Evolutionary conservation across 2,113 vertebrate species (phyloP).

Genomic region (Dissostichus mawsoni): DNA sequence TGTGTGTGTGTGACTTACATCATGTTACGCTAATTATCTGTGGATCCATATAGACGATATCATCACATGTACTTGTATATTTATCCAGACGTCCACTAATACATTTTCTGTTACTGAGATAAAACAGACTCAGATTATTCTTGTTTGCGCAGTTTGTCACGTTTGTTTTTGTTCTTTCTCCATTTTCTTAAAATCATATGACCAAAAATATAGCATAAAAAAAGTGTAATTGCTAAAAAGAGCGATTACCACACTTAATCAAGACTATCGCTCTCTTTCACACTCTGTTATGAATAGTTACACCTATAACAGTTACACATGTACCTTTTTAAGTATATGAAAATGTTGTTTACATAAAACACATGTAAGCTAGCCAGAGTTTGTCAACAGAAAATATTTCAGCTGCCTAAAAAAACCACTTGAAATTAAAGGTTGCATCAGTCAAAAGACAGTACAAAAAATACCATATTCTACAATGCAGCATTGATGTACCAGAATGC

Average conservation of each 20-base stretch:
- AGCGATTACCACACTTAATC: not conserved
- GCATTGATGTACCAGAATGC: constrained; percentile 5
- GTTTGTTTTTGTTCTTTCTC: not conserved
- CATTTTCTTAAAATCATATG: not conserved
- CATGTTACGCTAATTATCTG: not conserved
- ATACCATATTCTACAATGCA: not conserved
- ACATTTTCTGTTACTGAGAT: not conserved
- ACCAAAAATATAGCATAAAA: not conserved
- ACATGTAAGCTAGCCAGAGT: not conserved
- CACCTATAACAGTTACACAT: not conserved
- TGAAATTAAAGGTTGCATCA: constrained; percentile 11
- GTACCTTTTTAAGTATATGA: not conserved
- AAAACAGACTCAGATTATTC: not conserved
- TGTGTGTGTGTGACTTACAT: not conserved
- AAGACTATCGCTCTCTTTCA: not conserved
- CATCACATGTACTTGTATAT: not conserved
- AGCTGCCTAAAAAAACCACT: constrained; percentile 16
- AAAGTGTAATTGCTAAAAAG: not conserved
- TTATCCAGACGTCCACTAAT: not conserved
- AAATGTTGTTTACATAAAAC: not conserved
- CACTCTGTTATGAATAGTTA: not conserved
- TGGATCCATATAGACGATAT: not conserved
- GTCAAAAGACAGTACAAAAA: not conserved
- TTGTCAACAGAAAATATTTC: not conserved
- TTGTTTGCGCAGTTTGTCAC: not conserved